A percentile compares a stretch with the other conserved stretches of the same genome.
These are phyloP conservation scores for Procavia capensis DNA, from an alignment of 2,113 vertebrate genomes.

Conservation along the genomic window DNA sequence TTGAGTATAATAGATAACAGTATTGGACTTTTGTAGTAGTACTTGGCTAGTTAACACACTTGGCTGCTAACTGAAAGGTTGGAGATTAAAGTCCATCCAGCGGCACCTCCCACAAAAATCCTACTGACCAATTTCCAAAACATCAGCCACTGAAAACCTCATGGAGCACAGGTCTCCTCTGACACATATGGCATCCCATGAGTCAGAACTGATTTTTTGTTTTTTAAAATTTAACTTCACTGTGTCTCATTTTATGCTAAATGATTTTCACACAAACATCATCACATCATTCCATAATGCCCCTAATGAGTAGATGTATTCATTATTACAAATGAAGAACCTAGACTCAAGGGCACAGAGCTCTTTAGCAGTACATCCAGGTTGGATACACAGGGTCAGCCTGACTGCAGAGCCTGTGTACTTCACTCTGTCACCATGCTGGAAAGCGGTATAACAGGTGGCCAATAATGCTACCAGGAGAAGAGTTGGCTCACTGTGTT, in stretches of 20 bases:
- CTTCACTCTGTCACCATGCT: rapidly evolving
- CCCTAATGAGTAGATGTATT: rapidly evolving
- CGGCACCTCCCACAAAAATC: not conserved
- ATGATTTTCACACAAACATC: not conserved
- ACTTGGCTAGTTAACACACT: not conserved
- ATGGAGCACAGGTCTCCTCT: too few relatives aligned
- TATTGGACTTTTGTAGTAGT: not conserved
- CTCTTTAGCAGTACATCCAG: not conserved
- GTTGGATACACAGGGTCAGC: not conserved
- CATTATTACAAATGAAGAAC: not conserved
- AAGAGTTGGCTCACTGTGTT: not conserved
- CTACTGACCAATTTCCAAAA: not conserved
- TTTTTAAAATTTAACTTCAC: too few relatives aligned
- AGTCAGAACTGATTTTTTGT: not conserved
- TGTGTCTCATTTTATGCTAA: too few relatives aligned
- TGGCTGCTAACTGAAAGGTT: not conserved
- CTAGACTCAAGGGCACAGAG: not conserved
- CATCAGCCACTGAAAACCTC: too few relatives aligned
- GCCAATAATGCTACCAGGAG: rapidly evolving
- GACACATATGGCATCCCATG: not conserved
- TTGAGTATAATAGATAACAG: not conserved
- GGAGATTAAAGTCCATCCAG: not conserved
- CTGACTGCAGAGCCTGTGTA: not conserved
- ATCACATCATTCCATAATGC: not conserved
- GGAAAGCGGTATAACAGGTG: not conserved